These are phyloP conservation scores for Hyphantria cunea DNA, from an alignment of 1,140 invertebrate genomes.

Conservation along the genomic window DNA sequence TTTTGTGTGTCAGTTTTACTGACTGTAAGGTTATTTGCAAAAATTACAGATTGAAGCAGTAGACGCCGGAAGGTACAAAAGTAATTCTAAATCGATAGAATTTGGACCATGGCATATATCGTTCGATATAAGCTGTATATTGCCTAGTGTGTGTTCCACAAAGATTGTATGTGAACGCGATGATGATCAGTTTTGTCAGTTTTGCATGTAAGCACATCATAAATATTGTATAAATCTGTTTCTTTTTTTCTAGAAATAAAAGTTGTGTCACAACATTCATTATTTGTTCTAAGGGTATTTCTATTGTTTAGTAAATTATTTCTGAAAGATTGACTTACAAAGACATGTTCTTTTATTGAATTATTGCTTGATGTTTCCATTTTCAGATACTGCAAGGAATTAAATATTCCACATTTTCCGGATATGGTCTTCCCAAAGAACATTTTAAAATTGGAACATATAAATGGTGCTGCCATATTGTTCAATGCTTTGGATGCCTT, in stretches of 20 bases:
- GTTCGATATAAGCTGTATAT: slow-evolving; percentile 70
- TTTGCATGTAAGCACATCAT: slow-evolving; percentile 69
- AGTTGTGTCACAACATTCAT: neutral
- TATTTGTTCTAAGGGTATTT: too few species aligned
- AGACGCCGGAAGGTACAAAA: slow-evolving; percentile 58
- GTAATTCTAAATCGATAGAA: slow-evolving; percentile 67
- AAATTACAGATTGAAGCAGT: slow-evolving; percentile 50
- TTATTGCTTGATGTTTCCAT: too few species aligned
- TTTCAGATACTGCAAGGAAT: slow-evolving; percentile 88
- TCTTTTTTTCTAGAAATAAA: neutral
- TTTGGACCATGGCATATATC: slow-evolving; percentile 76
- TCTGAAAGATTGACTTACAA: too few species aligned
- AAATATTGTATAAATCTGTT: neutral
- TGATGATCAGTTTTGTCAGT: slow-evolving; percentile 73
- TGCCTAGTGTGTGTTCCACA: slow-evolving; percentile 74
- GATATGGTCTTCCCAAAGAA: slow-evolving; percentile 99
- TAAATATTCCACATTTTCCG: slow-evolving; percentile 94
- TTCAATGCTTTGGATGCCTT: slow-evolving; percentile 97
- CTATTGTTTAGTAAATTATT: slow-evolving; percentile 3
- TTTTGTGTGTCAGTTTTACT: too few species aligned
- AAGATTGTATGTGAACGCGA: slow-evolving; percentile 72
- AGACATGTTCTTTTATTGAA: too few species aligned
- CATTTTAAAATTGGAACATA: slow-evolving; percentile 86
- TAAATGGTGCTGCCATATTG: slow-evolving; percentile 87
- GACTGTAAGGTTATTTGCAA: too few species aligned